Evolutionary conservation across 2,797 vertebrate genomes (phyloP).

Genomic region (Miichthys miiuy): DNA sequence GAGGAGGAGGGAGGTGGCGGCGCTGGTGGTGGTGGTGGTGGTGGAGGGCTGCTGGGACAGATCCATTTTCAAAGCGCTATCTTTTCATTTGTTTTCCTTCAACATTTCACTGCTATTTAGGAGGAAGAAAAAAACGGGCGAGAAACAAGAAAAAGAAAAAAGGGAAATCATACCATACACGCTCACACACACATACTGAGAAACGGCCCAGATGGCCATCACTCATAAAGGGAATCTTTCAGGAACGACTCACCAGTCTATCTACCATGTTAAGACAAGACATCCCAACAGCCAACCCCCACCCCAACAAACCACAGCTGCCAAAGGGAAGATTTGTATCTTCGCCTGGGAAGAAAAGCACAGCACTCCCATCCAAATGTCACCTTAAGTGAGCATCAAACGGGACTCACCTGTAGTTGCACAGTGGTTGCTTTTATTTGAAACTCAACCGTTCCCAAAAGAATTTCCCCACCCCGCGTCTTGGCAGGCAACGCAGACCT

Average conservation of each 20-base stretch:
- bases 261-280: conserved; percentile 75
- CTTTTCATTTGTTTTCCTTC: conserved; percentile 84
- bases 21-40: conserved; percentile 21
- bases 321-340: conserved; percentile 77
- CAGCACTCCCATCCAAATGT: conserved; percentile 62
- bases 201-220: conserved; percentile 74
- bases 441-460: conserved; percentile 65
- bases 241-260: conserved; percentile 64
- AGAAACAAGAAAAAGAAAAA: conserved; percentile 13
- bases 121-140: conserved; percentile 42
- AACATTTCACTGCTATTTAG: conserved; percentile 77
- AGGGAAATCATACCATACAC: conserved; percentile 40
- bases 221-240: conserved; percentile 77
- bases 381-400: conserved; percentile 72
- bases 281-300: conserved; percentile 37
- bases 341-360: conserved; percentile 57
- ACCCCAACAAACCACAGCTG: conserved; percentile 62
- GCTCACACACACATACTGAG: conserved; percentile 43
- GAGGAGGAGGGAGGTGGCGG: conserved; percentile 35
- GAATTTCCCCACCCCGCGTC: conserved; percentile 48
- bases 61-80: conserved; percentile 85
- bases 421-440: conserved; percentile 65
- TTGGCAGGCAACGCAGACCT: conserved; percentile 56
- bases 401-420: conserved; percentile 66
- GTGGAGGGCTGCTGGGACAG: conserved; percentile 56